phyloP scores from a whole-genome alignment of 2,113 vertebrate genomes.

The Elephantulus edwardii region DNA sequence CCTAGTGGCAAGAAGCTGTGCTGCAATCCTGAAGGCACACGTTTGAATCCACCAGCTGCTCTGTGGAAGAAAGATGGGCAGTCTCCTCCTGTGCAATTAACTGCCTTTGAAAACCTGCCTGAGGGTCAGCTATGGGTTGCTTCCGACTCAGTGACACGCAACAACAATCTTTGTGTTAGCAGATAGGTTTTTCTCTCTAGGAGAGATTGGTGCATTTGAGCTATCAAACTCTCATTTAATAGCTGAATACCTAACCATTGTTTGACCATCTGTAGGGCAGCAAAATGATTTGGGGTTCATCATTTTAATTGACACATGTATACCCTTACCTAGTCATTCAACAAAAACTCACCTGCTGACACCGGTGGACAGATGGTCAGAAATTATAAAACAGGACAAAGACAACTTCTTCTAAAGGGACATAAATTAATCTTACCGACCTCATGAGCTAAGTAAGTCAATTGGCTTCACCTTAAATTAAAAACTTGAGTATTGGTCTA shows the following conservation, averaged over 20 bases:
- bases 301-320: neutral
- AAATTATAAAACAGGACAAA: neutral
- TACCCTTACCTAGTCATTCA: rapidly evolving
- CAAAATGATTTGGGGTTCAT: neutral
- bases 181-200: neutral
- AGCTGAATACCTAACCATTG: neutral
- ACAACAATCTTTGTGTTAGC: neutral
- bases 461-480: neutral
- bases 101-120: too few species aligned
- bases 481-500: neutral
- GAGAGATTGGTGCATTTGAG: too few species aligned
- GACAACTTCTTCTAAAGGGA: neutral
- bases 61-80: too few species aligned
- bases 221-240: too few species aligned
- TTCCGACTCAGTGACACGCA: too few species aligned
- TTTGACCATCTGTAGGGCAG: neutral
- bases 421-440: neutral
- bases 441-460: neutral
- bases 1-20: too few species aligned
- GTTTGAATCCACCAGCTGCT: too few species aligned
- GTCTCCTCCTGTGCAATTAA: too few species aligned
- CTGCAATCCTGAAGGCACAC: too few species aligned
- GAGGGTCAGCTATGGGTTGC: too few species aligned
- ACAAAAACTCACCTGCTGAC: too few species aligned
- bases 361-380: too few species aligned